Base-by-base conservation (phyloP, 2,113 vertebrate species). In the Syngnathus scovelli region DNA sequence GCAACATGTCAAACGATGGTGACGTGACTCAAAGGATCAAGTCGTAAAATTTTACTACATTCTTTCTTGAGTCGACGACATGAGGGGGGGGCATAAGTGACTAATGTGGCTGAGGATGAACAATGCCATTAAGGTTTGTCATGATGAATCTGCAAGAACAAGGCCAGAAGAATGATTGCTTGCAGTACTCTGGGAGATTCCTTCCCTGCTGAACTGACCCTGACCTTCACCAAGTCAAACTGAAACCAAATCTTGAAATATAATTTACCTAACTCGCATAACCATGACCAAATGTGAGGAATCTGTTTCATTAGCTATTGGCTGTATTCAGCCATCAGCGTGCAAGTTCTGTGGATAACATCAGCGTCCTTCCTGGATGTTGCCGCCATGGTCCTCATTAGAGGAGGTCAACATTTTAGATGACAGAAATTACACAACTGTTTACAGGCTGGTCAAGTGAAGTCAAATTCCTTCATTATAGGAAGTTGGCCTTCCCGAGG, bases 341-440 rank as follows among this genome's bases (percentile, higher is more conserved):
- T 67, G 87, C 80, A 87, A 75, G 90, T 91, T 84, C 86, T 77
- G 61, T 6, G 77, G 92, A 90, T 87, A 86, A 83, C 37, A 90
- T 11, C 51, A 75, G 33, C 80, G 73, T 84, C 85, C 89, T 94
- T 95, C 91, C 92, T 33, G 91, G 93, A 95, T 94, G 88, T 85
- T 79, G 46, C 0, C 65, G 79, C 78, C 79, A 86, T 90, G 92
- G 93, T 95, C 90, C 90, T 89, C 83, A 92, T 91, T 91, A 86
- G 90, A 87, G 83, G 90, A 90, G 90, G 92, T 80, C 78, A 90
- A 91, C 79, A 75, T 82, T 82, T 61, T 83, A 86, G 79, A 88
- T 84, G 85, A 81, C 89, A 83, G 77, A 89, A 89, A 92, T 79
- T 77, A 83, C 63, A 88, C 76, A 74, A 86, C 81, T 15, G 61